Evolutionary conservation across 1,140 invertebrate genomes (phyloP), one percentile per base, ranked within the genome.

Genomic region (Danaus melanippus): DNA sequence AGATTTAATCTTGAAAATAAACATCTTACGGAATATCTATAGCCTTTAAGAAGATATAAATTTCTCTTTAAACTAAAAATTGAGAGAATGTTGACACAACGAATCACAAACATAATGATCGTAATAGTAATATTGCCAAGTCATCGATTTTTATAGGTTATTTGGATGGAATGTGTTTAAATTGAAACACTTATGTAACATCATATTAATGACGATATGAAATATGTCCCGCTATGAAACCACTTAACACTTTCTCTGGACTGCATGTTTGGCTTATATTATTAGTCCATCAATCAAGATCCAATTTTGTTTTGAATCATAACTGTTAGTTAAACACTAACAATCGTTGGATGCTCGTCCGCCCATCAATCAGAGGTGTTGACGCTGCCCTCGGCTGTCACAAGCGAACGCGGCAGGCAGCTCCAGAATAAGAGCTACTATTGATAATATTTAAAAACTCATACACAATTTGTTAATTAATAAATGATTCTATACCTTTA

Each of bases 231-330:
- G 67, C 59, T 58, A 58, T 62, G 63, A 58, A 65, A 65, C 55
- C 60, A 69, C 62, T 70, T 70, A 63, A 71, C 64, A 68, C 64
- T 61, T 64, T 62, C 60, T 59, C 60, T 49, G 50, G 62, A 66
- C 71, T 60, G 60, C 62, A 54, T 78, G 76, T 83, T 81, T 81
- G 71, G 66, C 79, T 80, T 82, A 73, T 85, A 80, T 78, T 82
- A 85, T 83, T 82, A 84, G 69, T 74, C 79, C 82, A 85, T 85
- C 80, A 77, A 85, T 85, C 79, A 85, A 80, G 76, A 71, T 82
- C 75, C 74, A 80, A 83, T 83, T 83, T 76, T 76, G 70, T 79
- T 79, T 79, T 72, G 75, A 79, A 78, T 77, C 60, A 70, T 81
- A 79, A 79, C 77, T 82, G 72, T 77, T 78, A 79, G 77, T 82